Evolutionary conservation across 1,140 invertebrate genomes (phyloP), one percentile per base, ranked within the genome.

Genomic region (Drosophila sp.): DNA sequence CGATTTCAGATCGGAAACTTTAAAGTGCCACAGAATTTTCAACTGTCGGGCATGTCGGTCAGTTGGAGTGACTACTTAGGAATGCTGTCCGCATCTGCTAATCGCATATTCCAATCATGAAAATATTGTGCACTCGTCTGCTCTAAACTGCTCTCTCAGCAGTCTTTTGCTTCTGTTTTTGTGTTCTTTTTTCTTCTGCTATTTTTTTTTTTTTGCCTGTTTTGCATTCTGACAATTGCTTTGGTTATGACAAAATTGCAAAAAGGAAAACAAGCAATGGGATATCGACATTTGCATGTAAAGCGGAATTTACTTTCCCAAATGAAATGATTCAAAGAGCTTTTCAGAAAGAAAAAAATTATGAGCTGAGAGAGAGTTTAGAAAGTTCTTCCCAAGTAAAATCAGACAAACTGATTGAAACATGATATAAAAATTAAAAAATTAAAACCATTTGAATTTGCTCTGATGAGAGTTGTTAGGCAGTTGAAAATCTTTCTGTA

Each of bases 11-110:
- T 38, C 23, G 17, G 17, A 57, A 66, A 64, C 63, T 66, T 76
- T 76, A 76, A 76, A 63, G 66, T 72, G 69, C 61, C 60, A 55
- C 54, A 58, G 60, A 75, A 47, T 76, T 67, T 76, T 76, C 54
- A 76, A 64, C 44, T 64, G 32, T 11, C 25, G 4, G 32, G 17
- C 23, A 1, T 56, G 17, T 35, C 56, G 33, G 56, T 35, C 55
- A 8, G 55, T 23, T 35, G 44, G 25, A 25, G 1, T 10, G 23
- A 50, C 44, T 50, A 10, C 25, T 50, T 27, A 50, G 3, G 23
- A 27, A 50, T 50, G 23, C 44, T 50, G 23, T 3, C 23, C 17
- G 56, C 56, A 58, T 33, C 54, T 58, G 61, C 67, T 70, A 70
- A 70, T 65, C 55, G 54, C 68, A 70, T 38, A 68, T 55, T 62